Conservation (phyloP, 2,113 vertebrate genomes). For the Opisthocomus hoazin region DNA sequence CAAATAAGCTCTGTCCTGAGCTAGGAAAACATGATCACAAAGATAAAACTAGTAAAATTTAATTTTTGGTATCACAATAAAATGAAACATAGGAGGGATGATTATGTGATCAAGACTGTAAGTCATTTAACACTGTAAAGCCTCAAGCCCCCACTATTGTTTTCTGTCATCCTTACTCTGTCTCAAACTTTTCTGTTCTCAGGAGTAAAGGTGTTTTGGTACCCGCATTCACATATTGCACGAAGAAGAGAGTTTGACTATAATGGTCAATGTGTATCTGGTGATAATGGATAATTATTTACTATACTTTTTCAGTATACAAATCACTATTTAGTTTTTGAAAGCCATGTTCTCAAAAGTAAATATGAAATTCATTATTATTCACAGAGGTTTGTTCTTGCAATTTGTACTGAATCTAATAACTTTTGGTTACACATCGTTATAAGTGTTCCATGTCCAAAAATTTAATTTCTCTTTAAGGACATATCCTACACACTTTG, state of each 20-base stretch:
- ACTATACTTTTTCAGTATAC: not conserved
- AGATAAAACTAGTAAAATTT: not conserved
- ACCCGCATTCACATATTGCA: not conserved
- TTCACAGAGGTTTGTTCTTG: not conserved
- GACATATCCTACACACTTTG: not conserved
- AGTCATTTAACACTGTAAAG: not conserved
- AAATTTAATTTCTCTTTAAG: not conserved
- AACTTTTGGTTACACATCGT: not conserved
- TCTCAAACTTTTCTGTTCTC: not conserved
- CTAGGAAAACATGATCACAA: not conserved
- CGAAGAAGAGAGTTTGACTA: not conserved
- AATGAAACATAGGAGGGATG: not conserved
- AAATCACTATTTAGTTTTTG: not conserved
- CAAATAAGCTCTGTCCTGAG: not conserved
- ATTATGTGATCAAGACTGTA: not conserved
- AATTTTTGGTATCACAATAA: not conserved
- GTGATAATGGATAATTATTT: not conserved
- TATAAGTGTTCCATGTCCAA: not conserved
- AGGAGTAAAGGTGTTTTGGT: not conserved
- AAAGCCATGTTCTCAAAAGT: not conserved
- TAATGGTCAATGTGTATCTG: not conserved
- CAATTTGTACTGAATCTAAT: not conserved
- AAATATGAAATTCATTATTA: not conserved
- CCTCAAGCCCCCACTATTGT: not conserved
- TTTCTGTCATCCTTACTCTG: not conserved